A percentile compares a stretch with the other conserved stretches of the same genome.
Conservation (phyloP, 2,888 invertebrate genomes). For the Coleophora deauratella region DNA sequence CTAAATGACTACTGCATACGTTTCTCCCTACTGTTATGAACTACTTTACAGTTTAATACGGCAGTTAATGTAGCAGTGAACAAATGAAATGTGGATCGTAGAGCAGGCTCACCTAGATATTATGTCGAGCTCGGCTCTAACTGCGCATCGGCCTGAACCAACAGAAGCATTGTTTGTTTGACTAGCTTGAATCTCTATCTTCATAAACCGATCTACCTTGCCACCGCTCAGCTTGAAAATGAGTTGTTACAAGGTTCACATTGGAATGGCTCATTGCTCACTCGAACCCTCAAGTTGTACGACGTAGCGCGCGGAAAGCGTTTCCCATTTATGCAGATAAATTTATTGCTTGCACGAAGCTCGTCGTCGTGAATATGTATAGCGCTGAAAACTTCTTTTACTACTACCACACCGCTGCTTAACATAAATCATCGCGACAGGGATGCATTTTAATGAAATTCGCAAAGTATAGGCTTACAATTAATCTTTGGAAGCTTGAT, state of each 20-base stretch:
- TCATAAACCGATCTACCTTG: conserved; percentile 29
- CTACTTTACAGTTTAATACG: conserved; percentile 4
- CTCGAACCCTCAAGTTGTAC: conserved; percentile 31
- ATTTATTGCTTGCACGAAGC: conserved; percentile 37
- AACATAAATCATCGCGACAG: conserved; percentile 18
- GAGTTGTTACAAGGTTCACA: conserved; percentile 26
- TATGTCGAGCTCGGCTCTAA: conserved; percentile 41
- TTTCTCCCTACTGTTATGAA: conserved; percentile 1
- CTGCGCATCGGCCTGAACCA: conserved; percentile 50
- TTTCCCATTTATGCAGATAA: conserved; percentile 35
- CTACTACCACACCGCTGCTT: conserved; percentile 10
- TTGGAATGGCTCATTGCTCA: conserved; percentile 24
- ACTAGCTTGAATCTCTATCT: conserved; percentile 44
- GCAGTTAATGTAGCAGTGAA: conserved; percentile 7
- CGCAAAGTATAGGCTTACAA: conserved; percentile 10
- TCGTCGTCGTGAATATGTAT: conserved; percentile 29
- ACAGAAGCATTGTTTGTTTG: conserved; percentile 56
- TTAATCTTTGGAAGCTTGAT: too few relatives aligned
- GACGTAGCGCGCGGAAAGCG: conserved; percentile 31
- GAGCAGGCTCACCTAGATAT: conserved; percentile 40
- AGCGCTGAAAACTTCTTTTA: conserved; percentile 22
- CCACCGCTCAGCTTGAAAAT: conserved; percentile 28
- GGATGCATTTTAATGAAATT: conserved; percentile 25
- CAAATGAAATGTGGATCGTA: conserved; percentile 20
- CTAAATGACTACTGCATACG: conserved; percentile 4